A percentile compares a stretch with the other conserved stretches of the same genome.
Conservation (phyloP, 2,113 vertebrate species). For the Strix aluco region DNA sequence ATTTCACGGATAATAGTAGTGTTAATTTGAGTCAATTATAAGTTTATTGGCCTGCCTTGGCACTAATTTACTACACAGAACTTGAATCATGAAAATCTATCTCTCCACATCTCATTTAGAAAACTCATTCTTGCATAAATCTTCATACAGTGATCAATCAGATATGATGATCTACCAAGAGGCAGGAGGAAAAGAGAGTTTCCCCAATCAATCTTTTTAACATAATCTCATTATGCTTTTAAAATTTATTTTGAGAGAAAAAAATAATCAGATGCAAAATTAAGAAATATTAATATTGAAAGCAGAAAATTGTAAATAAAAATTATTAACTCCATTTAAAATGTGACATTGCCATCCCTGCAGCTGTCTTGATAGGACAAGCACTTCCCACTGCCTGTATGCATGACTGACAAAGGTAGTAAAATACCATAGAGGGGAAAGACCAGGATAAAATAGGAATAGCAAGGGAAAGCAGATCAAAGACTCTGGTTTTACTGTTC, state of each 20-base stretch:
- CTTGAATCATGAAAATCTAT: not conserved
- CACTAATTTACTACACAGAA: not conserved
- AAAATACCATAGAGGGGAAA: not conserved
- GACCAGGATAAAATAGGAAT: not conserved
- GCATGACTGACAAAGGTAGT: not conserved
- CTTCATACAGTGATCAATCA: not conserved
- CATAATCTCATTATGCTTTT: not conserved
- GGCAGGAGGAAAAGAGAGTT: not conserved
- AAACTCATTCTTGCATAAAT: not conserved
- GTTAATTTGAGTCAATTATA: conserved; percentile 22
- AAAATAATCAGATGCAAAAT: not conserved
- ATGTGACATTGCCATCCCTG: not conserved
- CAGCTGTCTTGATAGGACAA: not conserved
- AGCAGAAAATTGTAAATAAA: not conserved
- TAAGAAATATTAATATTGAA: not conserved
- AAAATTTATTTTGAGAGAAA: not conserved
- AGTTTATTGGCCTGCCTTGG: not conserved
- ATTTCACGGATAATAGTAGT: not conserved
- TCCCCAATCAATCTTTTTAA: not conserved
- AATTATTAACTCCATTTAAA: not conserved
- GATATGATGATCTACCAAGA: not conserved
- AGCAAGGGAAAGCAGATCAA: not conserved
- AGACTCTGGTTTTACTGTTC: not conserved
- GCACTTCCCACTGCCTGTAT: not conserved
- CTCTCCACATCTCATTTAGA: not conserved